These are phyloP conservation scores for Pseudoatta argentina DNA, from an alignment of 1,140 invertebrate species.

Conservation along the genomic window DNA sequence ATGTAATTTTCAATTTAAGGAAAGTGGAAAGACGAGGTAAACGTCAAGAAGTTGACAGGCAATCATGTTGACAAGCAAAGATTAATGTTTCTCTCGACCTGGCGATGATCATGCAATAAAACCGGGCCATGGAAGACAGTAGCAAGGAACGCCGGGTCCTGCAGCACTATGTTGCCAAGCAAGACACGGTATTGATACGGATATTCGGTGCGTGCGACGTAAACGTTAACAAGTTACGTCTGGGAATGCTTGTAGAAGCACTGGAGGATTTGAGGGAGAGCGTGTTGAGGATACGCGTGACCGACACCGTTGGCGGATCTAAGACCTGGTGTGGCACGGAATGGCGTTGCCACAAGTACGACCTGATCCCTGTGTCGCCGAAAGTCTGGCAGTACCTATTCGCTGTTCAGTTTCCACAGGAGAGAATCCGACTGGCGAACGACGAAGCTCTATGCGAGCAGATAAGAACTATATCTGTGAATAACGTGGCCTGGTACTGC, in stretches of 20 bases:
- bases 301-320: slow-evolving; percentile 66
- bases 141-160: slow-evolving; percentile 62
- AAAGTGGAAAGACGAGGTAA: background rate
- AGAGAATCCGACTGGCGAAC: slow-evolving; percentile 85
- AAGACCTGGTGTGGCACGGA: slow-evolving; percentile 79
- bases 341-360: slow-evolving; percentile 80
- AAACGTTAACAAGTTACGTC: slow-evolving; percentile 74
- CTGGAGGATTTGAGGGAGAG: slow-evolving; percentile 72
- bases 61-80: background rate
- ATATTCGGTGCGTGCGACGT: slow-evolving; percentile 75
- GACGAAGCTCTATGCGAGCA: slow-evolving; percentile 84
- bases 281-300: slow-evolving; percentile 72
- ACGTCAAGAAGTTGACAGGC: slow-evolving; percentile 17
- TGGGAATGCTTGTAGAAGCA: slow-evolving; percentile 79
- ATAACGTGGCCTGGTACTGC: slow-evolving; percentile 76
- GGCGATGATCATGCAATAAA: slow-evolving; percentile 11
- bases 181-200: slow-evolving; percentile 75
- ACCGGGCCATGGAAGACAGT: slow-evolving; percentile 63
- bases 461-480: slow-evolving; percentile 81
- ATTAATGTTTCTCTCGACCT: background rate
- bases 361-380: slow-evolving; percentile 79
- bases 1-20: background rate
- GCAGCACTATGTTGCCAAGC: slow-evolving; percentile 76
- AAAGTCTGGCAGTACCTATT: slow-evolving; percentile 86
- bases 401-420: slow-evolving; percentile 84